Percentiles rank a stretch among this genome's conserved stretches.
These are phyloP conservation scores for Acropternis orthonyx DNA, from an alignment of 2,797 vertebrate genomes.

Conservation along the genomic window DNA sequence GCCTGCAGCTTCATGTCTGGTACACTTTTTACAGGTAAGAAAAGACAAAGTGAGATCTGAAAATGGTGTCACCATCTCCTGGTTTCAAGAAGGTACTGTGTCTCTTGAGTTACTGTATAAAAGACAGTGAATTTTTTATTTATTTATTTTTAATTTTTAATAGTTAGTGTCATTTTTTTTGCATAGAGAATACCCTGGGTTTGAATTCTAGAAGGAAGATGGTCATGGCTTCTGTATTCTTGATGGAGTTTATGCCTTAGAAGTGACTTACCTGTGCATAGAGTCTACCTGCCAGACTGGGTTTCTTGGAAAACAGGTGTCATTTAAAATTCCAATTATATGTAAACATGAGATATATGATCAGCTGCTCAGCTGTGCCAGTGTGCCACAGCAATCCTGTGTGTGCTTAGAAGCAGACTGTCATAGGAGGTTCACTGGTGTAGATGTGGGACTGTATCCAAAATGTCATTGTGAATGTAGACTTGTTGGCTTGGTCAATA, in stretches of 20 bases:
- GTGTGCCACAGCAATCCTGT: neutral
- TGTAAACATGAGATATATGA: neutral
- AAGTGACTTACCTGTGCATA: neutral
- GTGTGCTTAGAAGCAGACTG: neutral
- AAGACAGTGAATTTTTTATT: neutral
- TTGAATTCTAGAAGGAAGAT: neutral
- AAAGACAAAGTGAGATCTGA: neutral
- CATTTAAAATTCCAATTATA: neutral
- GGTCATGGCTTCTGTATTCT: neutral
- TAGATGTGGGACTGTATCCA: neutral
- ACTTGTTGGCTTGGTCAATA: neutral
- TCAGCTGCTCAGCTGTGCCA: neutral
- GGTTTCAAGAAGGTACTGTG: neutral
- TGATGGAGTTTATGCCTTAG: neutral
- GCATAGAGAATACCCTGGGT: neutral
- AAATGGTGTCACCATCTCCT: neutral
- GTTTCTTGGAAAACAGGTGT: neutral
- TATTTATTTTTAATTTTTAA: neutral
- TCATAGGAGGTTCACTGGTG: neutral
- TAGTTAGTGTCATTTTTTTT: neutral
- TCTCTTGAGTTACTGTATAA: neutral
- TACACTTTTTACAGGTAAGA: neutral
- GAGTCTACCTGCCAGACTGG: neutral
- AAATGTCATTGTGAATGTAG: accelerated
- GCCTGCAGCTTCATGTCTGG: neutral